These are phyloP conservation scores for Philypnodon macrostomus DNA, from an alignment of 2,797 vertebrate species.

Conservation along the genomic window DNA sequence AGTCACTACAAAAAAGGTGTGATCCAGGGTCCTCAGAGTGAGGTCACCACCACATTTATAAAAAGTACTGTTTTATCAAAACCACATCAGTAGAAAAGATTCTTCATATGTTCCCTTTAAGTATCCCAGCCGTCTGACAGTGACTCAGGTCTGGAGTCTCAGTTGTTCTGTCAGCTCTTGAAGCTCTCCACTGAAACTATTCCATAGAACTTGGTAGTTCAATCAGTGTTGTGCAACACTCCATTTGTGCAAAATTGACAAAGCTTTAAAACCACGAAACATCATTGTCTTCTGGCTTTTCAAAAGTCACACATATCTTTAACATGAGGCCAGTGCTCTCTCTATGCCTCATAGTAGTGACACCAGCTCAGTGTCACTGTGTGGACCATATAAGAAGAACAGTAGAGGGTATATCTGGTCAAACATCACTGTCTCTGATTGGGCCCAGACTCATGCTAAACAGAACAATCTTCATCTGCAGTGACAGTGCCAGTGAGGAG, in stretches of 20 bases:
- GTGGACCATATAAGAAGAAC: no score
- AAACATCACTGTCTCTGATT: no score
- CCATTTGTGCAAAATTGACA: conserved; percentile 6
- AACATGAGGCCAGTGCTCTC: not conserved
- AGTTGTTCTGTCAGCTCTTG: no score
- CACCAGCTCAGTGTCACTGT: no score
- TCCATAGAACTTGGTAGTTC: not conserved
- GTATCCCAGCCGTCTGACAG: conserved; percentile 1
- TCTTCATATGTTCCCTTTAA: conserved; percentile 21
- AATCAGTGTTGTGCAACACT: conserved; percentile 2
- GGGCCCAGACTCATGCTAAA: no score
- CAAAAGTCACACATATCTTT: not conserved
- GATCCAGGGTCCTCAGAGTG: conserved; percentile 19
- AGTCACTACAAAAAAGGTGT: conserved; percentile 18
- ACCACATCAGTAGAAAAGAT: conserved; percentile 28
- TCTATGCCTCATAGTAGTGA: no score
- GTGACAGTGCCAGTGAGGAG: no score
- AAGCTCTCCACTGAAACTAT: not conserved
- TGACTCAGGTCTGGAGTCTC: no score
- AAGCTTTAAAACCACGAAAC: not conserved
- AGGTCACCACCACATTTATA: conserved; percentile 25
- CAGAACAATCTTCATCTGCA: no score
- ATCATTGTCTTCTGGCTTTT: not conserved
- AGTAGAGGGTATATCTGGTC: no score
- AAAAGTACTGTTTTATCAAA: conserved; percentile 44